Evolutionary conservation across 2,888 invertebrate species (phyloP).

Genomic region (Neuroscelio doddi): DNA sequence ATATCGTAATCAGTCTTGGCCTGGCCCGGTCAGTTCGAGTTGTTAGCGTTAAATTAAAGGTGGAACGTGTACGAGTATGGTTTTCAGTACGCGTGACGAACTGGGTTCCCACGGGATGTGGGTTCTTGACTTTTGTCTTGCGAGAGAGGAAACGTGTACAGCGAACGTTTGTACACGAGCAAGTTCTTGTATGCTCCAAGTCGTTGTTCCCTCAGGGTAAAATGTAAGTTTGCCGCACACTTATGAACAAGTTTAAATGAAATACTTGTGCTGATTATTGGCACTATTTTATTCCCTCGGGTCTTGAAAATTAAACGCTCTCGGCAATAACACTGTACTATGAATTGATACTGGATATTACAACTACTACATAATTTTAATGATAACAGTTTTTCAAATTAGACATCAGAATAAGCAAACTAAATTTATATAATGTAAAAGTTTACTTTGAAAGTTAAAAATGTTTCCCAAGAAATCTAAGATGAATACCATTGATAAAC

Average conservation of each 20-base stretch:
- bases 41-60: conserved; percentile 24
- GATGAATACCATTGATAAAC: too few relatives aligned
- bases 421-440: too few relatives aligned
- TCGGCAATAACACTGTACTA: too few relatives aligned
- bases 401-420: too few relatives aligned
- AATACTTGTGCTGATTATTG: conserved; percentile 26
- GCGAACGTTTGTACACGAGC: conserved; percentile 38
- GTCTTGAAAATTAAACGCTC: neutral
- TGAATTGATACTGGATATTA: too few relatives aligned
- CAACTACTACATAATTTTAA: too few relatives aligned
- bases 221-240: conserved; percentile 23
- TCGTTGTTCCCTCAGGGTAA: conserved; percentile 33
- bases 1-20: neutral
- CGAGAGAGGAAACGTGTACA: conserved; percentile 49
- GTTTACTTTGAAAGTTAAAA: too few relatives aligned
- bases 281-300: conserved; percentile 10
- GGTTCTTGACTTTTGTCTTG: conserved; percentile 58
- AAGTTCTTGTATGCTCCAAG: conserved; percentile 49
- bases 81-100: conserved; percentile 58
- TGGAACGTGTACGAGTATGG: conserved; percentile 25
- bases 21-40: neutral
- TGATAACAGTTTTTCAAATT: too few relatives aligned
- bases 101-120: conserved; percentile 59
- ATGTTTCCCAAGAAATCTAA: too few relatives aligned
- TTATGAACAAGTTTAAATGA: conserved; percentile 28